Conservation (phyloP, 2,888 invertebrate genomes). For the Ectobius pallidus region DNA sequence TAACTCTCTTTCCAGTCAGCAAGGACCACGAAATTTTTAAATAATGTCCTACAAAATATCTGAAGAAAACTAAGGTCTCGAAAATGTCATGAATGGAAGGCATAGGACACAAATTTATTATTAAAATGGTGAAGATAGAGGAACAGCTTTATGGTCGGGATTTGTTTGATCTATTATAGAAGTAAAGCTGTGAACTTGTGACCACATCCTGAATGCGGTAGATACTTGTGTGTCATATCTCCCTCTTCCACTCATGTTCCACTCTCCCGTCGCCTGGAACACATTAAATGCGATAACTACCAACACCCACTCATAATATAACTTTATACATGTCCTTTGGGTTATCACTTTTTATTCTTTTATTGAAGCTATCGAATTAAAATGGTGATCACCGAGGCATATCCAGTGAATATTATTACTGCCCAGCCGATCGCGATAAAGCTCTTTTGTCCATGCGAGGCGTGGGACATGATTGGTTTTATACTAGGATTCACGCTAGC, state of each 20-base stretch:
- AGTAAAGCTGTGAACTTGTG: too few relatives aligned
- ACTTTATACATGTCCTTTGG: neutral
- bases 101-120: too few relatives aligned
- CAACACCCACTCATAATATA: constrained; percentile 19
- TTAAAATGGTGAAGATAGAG: too few relatives aligned
- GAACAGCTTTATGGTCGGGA: too few relatives aligned
- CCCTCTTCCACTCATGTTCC: neutral
- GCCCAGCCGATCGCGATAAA: neutral
- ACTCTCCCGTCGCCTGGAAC: constrained; percentile 5
- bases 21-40: too few relatives aligned
- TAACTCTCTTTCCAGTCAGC: too few relatives aligned
- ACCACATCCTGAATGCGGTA: neutral
- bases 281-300: constrained; percentile 15
- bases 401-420: constrained; percentile 22
- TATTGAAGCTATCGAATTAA: constrained; percentile 21
- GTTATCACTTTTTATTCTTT: constrained; percentile 24
- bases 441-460: neutral
- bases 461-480: neutral
- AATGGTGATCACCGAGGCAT: constrained; percentile 24
- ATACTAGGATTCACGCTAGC: neutral
- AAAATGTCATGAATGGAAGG: too few relatives aligned
- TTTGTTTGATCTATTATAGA: too few relatives aligned
- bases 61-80: too few relatives aligned
- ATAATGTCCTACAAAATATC: too few relatives aligned
- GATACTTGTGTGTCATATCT: neutral